These are phyloP conservation scores for Rhopalosiphum padi DNA, from an alignment of 1,140 invertebrate genomes.

Conservation along the genomic window DNA sequence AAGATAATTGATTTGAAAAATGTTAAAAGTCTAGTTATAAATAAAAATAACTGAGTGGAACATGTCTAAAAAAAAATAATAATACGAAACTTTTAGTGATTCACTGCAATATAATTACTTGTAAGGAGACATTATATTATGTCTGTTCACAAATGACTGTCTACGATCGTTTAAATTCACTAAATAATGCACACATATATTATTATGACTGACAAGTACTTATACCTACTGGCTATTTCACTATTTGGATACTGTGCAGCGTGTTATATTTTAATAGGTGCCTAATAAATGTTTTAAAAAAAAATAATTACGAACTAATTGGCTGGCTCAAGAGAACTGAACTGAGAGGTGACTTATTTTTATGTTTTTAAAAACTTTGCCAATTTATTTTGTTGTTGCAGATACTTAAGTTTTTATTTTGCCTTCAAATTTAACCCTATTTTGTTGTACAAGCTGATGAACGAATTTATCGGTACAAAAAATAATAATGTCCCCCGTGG, in stretches of 20 bases:
- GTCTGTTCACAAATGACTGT: background rate
- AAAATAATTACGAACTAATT: background rate
- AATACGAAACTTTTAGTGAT: slow-evolving; percentile 1
- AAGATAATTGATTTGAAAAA: background rate
- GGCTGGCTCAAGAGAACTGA: background rate
- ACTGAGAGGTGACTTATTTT: background rate
- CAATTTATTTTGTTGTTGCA: background rate
- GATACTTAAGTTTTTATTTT: background rate
- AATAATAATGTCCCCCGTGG: background rate
- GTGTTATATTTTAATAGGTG: no score
- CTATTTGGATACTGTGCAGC: background rate
- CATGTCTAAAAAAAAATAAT: background rate
- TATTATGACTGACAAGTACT: background rate
- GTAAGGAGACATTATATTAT: background rate
- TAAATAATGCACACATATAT: background rate
- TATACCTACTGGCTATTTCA: background rate
- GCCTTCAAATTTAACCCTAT: background rate
- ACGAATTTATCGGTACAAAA: background rate
- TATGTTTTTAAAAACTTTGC: background rate
- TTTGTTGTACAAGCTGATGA: background rate
- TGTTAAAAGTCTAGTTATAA: background rate
- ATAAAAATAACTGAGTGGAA: background rate
- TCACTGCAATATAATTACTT: background rate
- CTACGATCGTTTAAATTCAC: background rate
- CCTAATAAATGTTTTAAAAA: background rate